Percentiles rank a stretch among this genome's conserved stretches.
These are phyloP conservation scores for Atopsyche davidsoni DNA, from an alignment of 1,140 invertebrate genomes.

Conservation along the genomic window DNA sequence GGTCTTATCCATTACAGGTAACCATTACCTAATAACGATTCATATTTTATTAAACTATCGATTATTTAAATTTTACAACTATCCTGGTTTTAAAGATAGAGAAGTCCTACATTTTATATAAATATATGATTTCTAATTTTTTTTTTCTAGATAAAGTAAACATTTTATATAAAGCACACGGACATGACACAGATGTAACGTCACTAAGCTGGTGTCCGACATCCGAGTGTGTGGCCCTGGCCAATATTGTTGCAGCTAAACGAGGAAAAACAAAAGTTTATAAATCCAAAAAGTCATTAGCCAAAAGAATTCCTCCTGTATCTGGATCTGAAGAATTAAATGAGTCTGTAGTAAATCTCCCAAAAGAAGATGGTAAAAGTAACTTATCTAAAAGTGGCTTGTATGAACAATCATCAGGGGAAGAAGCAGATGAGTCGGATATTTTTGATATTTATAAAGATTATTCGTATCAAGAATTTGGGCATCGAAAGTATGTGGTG, in stretches of 20 bases:
- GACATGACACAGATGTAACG: slow-evolving; percentile 64
- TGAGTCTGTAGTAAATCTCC: too few relatives aligned
- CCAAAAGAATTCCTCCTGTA: too few relatives aligned
- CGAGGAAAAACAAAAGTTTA: slow-evolving; percentile 4
- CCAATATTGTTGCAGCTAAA: slow-evolving; percentile 11
- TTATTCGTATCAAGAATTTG: slow-evolving; percentile 12
- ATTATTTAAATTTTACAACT: slow-evolving; percentile 2
- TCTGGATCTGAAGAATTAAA: too few relatives aligned
- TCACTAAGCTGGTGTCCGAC: slow-evolving; percentile 69
- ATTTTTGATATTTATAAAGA: slow-evolving; percentile 23
- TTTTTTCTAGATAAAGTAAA: slow-evolving; percentile 48
- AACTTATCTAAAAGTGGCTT: not conserved
- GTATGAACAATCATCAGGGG: slow-evolving; percentile 13
- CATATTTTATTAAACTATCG: not conserved
- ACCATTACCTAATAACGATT: slow-evolving; percentile 19
- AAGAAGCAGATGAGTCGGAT: slow-evolving; percentile 17
- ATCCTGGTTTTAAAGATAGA: not conserved
- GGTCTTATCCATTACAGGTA: slow-evolving; percentile 54
- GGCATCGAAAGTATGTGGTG: slow-evolving; percentile 12
- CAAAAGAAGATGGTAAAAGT: not conserved
- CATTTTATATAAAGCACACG: slow-evolving; percentile 59
- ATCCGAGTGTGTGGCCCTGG: slow-evolving; percentile 29
- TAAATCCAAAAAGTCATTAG: too few relatives aligned
- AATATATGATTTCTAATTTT: slow-evolving; percentile 14
- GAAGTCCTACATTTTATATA: not conserved